Evolutionary conservation across 2,113 vertebrate genomes (phyloP).

Genomic region (Elaphurus davidianus): DNA sequence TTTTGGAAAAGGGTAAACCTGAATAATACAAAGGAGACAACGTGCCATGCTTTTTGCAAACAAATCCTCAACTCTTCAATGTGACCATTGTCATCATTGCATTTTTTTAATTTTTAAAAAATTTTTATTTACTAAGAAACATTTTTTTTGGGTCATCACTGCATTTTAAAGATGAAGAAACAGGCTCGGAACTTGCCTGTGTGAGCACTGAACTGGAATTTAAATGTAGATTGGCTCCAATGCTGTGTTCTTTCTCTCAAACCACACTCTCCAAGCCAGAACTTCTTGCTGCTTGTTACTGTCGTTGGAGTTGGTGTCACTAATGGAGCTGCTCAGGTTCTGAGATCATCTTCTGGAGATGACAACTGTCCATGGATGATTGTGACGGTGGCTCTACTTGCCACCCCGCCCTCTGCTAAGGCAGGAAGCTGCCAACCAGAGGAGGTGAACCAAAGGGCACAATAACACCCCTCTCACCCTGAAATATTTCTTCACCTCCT

Average conservation of each 20-base stretch:
- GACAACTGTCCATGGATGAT: neutral
- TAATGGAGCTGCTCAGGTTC: neutral
- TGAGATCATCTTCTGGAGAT: neutral
- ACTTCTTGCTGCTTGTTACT: neutral
- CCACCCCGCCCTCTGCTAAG: neutral
- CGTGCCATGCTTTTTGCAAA: neutral
- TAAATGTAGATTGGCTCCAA: neutral
- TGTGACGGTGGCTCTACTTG: neutral
- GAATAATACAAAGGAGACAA: neutral
- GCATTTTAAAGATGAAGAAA: neutral
- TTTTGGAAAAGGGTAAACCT: neutral
- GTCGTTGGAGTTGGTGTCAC: neutral
- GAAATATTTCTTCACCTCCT: constrained; percentile 6
- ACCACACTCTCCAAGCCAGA: neutral
- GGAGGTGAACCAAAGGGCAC: neutral
- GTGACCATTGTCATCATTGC: neutral
- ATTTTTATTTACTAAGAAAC: neutral
- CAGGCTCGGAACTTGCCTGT: neutral
- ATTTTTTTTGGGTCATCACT: neutral
- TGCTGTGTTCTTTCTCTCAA: neutral
- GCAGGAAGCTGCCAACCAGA: neutral
- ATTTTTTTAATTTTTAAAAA: neutral
- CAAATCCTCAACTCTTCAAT: neutral
- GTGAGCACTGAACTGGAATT: neutral
- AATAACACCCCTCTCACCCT: neutral